Evolutionary conservation across 2,888 invertebrate genomes (phyloP).

Genomic region (Sarcophaga variegata): DNA sequence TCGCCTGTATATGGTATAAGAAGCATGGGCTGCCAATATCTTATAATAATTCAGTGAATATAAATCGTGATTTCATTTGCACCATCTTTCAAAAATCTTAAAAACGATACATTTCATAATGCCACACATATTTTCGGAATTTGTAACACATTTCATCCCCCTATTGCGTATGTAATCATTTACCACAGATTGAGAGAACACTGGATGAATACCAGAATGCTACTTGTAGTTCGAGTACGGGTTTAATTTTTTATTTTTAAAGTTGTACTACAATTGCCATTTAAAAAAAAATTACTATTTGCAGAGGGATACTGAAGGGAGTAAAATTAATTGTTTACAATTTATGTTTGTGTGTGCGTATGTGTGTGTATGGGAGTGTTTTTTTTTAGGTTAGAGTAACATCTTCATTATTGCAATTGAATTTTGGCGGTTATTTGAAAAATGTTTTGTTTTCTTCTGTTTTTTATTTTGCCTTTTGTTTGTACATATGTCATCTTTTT

Average conservation of each 20-base stretch:
- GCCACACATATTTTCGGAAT: too few species aligned
- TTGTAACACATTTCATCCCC: conserved; percentile 1
- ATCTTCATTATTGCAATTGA: conserved; percentile 44
- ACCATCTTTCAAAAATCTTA: too few species aligned
- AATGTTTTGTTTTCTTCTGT: conserved; percentile 14
- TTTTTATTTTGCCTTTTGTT: conserved; percentile 37
- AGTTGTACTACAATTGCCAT: conserved; percentile 55
- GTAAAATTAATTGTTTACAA: not conserved
- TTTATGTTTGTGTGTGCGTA: conserved; percentile 39
- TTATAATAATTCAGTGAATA: too few species aligned
- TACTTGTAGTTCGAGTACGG: conserved; percentile 44
- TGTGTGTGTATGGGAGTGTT: conserved; percentile 10
- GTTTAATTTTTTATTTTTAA: conserved; percentile 42
- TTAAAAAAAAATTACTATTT: conserved; percentile 50
- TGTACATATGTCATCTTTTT: conserved; percentile 69
- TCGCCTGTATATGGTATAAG: too few species aligned
- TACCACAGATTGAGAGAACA: too few species aligned
- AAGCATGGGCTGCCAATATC: too few species aligned
- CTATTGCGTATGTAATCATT: not conserved
- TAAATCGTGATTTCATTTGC: too few species aligned
- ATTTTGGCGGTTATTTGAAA: conserved; percentile 60
- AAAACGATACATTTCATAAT: too few species aligned
- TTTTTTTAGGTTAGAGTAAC: conserved; percentile 54
- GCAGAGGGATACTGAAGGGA: conserved; percentile 36
- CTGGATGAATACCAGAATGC: conserved; percentile 9